Evolutionary conservation across 2,888 invertebrate species (phyloP).

Genomic region (Erebia epiphron): DNA sequence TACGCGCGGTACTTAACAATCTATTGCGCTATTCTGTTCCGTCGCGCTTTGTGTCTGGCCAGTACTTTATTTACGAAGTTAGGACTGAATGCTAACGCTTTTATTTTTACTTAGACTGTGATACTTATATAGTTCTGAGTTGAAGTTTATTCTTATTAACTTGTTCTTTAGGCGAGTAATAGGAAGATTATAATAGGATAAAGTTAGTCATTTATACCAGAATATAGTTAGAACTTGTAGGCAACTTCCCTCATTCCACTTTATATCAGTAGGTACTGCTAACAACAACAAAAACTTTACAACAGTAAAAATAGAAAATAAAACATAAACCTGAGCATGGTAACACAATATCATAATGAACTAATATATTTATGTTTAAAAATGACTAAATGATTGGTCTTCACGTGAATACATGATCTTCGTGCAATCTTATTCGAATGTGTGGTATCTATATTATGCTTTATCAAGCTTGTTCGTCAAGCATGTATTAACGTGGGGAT

Average conservation of each 20-base stretch:
- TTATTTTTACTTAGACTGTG: slow-evolving; percentile 2
- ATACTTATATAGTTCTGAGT: neutral
- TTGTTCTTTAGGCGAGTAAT: neutral
- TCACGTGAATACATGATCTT: neutral
- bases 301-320: too few relatives aligned
- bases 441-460: neutral
- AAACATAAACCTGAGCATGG: too few relatives aligned
- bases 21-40: too few relatives aligned
- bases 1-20: too few relatives aligned
- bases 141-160: neutral
- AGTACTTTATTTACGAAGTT: slow-evolving; percentile 33
- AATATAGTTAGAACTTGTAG: too few relatives aligned
- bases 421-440: neutral
- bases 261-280: too few relatives aligned
- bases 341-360: too few relatives aligned
- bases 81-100: slow-evolving; percentile 35
- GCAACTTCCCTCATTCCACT: too few relatives aligned
- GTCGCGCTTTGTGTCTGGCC: neutral
- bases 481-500: neutral
- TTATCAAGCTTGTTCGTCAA: neutral
- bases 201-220: too few relatives aligned
- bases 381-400: neutral
- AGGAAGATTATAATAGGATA: neutral
- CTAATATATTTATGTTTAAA: neutral
- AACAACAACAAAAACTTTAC: too few relatives aligned